Conservation (phyloP, 2,797 vertebrate species). For the Phylloscopus collybita region DNA sequence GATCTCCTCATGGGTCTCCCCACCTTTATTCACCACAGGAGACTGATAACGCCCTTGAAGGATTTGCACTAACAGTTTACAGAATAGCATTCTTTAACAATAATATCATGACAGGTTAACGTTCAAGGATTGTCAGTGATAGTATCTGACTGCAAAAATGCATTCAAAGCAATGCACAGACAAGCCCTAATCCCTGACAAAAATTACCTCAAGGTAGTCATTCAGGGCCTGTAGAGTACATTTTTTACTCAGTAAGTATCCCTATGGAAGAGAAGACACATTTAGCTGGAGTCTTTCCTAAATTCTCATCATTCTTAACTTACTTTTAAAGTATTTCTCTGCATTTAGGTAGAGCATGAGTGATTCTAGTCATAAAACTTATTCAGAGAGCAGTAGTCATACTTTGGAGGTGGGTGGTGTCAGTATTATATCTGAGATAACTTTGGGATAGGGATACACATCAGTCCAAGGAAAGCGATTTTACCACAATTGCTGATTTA, state of each 20-base stretch:
- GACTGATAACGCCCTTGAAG: background rate
- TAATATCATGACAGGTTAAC: background rate
- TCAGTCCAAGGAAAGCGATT: background rate
- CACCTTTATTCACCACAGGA: background rate
- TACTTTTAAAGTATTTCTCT: background rate
- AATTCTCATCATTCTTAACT: background rate
- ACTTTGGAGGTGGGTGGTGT: background rate
- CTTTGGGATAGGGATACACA: too few relatives aligned
- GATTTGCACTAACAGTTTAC: background rate
- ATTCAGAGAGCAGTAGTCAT: background rate
- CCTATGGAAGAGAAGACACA: background rate
- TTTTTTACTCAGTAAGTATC: background rate
- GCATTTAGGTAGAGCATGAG: background rate
- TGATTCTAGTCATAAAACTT: background rate
- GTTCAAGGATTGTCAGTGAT: rapidly evolving
- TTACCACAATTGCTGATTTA: background rate
- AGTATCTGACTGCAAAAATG: background rate
- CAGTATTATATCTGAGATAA: background rate
- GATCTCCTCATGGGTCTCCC: background rate
- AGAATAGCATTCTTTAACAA: background rate
- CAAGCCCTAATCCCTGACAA: background rate
- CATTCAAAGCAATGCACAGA: background rate
- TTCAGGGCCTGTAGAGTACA: background rate
- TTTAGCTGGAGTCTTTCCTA: background rate
- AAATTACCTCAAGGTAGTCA: background rate